Evolutionary conservation across 2,113 vertebrate species (phyloP).

Genomic region (Cyrtonyx montezumae): DNA sequence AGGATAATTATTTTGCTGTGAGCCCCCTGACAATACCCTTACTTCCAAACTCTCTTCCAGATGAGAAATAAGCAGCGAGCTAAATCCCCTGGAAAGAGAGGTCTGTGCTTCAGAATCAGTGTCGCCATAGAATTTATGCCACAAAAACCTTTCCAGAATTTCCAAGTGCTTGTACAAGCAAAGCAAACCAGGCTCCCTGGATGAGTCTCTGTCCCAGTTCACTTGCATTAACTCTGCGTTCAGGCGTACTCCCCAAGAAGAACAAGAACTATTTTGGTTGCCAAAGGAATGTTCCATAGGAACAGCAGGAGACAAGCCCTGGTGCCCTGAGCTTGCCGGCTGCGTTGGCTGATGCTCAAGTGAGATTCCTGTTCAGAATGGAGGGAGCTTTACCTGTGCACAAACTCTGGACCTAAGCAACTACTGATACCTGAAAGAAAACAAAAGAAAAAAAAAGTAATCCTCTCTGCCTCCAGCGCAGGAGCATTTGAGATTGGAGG

Average conservation of each 20-base stretch:
- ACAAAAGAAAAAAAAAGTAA: neutral
- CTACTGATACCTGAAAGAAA: neutral
- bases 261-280: slow-evolving; percentile 15
- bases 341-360: neutral
- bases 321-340: neutral
- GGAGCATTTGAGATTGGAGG: neutral
- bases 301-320: neutral
- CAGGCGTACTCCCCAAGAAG: neutral
- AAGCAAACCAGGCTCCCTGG: fast-evolving
- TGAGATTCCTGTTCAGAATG: fast-evolving
- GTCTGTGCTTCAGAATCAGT: neutral
- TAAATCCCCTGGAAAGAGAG: neutral
- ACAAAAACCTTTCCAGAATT: neutral
- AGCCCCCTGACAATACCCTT: neutral
- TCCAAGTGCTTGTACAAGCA: neutral
- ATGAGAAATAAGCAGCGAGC: neutral
- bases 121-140: neutral
- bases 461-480: neutral
- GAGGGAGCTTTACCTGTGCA: neutral
- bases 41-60: neutral
- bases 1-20: neutral
- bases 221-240: slow-evolving; percentile 10
- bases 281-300: neutral
- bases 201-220: neutral
- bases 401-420: neutral